A percentile compares a stretch with the other conserved stretches of the same genome.
phyloP scores from a whole-genome alignment of 2,797 vertebrate genomes.

The Mergus octosetaceus region DNA sequence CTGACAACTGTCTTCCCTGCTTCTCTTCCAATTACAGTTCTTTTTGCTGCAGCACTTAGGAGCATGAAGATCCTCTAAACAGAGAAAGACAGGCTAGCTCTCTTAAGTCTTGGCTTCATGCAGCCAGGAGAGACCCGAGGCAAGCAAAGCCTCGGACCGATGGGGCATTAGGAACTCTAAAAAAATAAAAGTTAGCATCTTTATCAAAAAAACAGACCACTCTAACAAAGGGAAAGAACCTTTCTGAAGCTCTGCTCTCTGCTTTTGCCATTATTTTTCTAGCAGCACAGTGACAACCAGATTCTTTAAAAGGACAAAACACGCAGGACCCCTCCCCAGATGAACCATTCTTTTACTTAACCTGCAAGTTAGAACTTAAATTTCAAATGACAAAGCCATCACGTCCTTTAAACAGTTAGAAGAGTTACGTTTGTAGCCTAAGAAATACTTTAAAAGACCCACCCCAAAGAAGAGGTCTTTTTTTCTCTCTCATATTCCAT shows the following conservation, averaged over 20 bases:
- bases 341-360: not conserved
- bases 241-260: not conserved
- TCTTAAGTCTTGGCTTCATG: not conserved
- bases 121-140: not conserved
- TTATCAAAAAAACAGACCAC: not conserved
- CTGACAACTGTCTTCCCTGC: not conserved
- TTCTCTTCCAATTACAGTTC: not conserved
- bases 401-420: not conserved
- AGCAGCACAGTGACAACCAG: not conserved
- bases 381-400: not conserved
- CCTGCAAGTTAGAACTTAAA: not conserved
- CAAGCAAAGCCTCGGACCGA: not conserved
- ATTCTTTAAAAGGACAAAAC: not conserved
- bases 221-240: not conserved
- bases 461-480: not conserved
- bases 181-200: not conserved
- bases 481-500: not conserved
- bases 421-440: not conserved
- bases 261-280: not conserved
- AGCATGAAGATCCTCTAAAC: not conserved
- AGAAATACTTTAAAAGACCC: not conserved
- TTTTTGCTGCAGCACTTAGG: not conserved
- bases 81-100: not conserved
- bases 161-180: not conserved
- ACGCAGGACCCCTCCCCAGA: fast-evolving